Percentiles rank a stretch among this genome's conserved stretches.
Conservation (phyloP, 2,888 invertebrate genomes). For the Drosophila siamana region DNA sequence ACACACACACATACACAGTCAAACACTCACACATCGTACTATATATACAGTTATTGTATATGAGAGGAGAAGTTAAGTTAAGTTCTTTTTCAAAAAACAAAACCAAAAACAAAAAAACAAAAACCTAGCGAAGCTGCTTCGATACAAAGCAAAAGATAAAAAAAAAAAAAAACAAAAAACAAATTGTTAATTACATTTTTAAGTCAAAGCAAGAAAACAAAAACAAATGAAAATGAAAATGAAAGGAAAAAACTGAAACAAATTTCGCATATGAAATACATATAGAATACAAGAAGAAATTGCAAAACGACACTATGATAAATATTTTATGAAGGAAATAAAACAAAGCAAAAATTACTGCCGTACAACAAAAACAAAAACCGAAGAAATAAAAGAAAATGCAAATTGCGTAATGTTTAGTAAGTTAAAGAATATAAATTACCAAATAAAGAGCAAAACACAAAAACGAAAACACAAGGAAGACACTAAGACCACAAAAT, state of each 20-base stretch:
- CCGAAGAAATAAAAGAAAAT: constrained; percentile 56
- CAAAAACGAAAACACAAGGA: constrained; percentile 20
- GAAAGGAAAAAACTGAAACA: constrained; percentile 16
- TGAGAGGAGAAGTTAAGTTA: constrained; percentile 56
- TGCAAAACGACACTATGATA: constrained; percentile 39
- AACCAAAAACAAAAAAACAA: constrained; percentile 37
- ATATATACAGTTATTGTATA: constrained; percentile 40
- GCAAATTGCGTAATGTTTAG: constrained; percentile 66
- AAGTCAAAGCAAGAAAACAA: constrained; percentile 65
- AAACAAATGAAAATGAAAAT: constrained; percentile 37
- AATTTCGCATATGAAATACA: constrained; percentile 56
- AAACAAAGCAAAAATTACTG: constrained; percentile 75
- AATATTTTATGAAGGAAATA: constrained; percentile 55
- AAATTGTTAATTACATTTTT: constrained; percentile 85
- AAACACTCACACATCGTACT: constrained; percentile 28
- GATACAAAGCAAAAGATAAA: constrained; percentile 54
- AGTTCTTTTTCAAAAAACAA: constrained; percentile 71
- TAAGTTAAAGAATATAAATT: constrained; percentile 49
- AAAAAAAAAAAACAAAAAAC: constrained; percentile 33
- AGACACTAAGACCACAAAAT: constrained; percentile 30
- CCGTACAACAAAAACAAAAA: constrained; percentile 67
- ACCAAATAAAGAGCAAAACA: constrained; percentile 41
- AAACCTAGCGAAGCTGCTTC: constrained; percentile 66
- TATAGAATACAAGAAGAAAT: constrained; percentile 14
- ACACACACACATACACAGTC: constrained; percentile 24